Percentiles rank a stretch among this genome's conserved stretches.
These are phyloP conservation scores for Turnix velox DNA, from an alignment of 2,113 vertebrate genomes.

Conservation along the genomic window DNA sequence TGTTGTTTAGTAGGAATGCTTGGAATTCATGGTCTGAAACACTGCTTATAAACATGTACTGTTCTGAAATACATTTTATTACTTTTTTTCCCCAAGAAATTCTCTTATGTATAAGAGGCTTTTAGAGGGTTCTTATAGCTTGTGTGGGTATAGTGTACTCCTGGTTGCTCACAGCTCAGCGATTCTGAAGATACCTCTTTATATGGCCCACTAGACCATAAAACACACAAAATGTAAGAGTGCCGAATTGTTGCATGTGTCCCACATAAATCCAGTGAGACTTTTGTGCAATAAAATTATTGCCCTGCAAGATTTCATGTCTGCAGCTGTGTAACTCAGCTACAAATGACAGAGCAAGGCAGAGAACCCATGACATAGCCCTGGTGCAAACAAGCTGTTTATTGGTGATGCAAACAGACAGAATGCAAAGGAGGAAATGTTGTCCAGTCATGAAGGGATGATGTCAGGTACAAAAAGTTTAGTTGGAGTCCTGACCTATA, in stretches of 20 bases:
- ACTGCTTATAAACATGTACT: background rate
- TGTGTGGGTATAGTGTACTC: background rate
- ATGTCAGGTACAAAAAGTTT: background rate
- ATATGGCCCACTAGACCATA: background rate
- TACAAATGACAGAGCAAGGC: background rate
- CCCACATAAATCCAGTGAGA: background rate
- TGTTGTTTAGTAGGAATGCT: background rate
- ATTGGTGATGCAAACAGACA: background rate
- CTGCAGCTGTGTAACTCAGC: background rate
- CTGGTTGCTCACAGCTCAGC: background rate
- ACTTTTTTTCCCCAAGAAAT: background rate
- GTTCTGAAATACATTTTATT: background rate
- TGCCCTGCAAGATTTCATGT: background rate
- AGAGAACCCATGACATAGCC: background rate
- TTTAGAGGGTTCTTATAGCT: background rate
- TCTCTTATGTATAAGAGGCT: background rate
- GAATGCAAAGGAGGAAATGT: background rate
- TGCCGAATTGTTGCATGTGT: background rate
- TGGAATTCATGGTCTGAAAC: background rate
- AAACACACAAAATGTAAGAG: background rate
- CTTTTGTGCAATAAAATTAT: background rate
- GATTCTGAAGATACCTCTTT: background rate
- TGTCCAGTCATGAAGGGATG: background rate
- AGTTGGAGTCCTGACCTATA: background rate
- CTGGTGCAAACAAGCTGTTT: background rate